A percentile compares a stretch with the other conserved stretches of the same genome.
phyloP scores from a whole-genome alignment of 2,888 invertebrate species.

The Tiliacea aurago region DNA sequence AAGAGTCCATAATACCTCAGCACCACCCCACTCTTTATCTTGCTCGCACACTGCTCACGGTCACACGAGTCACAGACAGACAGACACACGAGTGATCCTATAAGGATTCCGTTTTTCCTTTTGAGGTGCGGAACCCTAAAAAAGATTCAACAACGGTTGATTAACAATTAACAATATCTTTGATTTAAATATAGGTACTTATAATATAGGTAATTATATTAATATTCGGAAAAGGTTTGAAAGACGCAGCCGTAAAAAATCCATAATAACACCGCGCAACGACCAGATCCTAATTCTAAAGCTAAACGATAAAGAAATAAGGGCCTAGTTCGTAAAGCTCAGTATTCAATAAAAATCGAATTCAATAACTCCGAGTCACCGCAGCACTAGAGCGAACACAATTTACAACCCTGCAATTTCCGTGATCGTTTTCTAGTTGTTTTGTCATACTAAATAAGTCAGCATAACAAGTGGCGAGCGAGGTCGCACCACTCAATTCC shows the following conservation, averaged over 20 bases:
- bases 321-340: constrained; percentile 26
- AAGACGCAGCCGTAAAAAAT: constrained; percentile 2
- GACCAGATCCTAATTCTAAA: constrained; percentile 23
- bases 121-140: neutral
- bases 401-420: constrained; percentile 77
- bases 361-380: constrained; percentile 63
- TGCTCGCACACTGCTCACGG: neutral
- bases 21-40: too few relatives aligned
- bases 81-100: too few relatives aligned
- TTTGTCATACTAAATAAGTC: constrained; percentile 79
- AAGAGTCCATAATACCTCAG: too few relatives aligned
- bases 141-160: neutral
- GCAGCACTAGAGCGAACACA: constrained; percentile 71
- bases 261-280: neutral
- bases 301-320: constrained; percentile 18
- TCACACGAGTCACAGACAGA: too few relatives aligned
- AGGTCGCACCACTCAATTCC: constrained; percentile 78
- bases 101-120: too few relatives aligned
- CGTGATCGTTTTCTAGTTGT: constrained; percentile 78
- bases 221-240: constrained; percentile 15
- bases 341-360: constrained; percentile 63
- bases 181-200: neutral
- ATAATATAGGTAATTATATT: too few relatives aligned
- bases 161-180: neutral
- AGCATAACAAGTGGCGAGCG: constrained; percentile 75